Percentiles rank a stretch among this genome's conserved stretches.
Conservation (phyloP, 1,140 invertebrate genomes). For the Lysiphlebus fabarum region DNA sequence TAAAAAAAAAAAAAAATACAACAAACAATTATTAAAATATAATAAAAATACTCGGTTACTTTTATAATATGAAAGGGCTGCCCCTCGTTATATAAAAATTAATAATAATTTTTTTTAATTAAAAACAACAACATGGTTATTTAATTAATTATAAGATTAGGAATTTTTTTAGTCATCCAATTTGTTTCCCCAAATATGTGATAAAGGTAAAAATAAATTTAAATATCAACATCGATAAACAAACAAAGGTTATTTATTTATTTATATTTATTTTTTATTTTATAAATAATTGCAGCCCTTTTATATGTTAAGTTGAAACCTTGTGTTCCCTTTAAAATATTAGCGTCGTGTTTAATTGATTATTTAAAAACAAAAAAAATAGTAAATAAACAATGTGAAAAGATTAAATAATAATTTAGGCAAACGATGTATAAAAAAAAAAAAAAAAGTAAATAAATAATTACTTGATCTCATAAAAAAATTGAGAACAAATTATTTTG, state of each 20-base stretch:
- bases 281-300: conserved; percentile 47
- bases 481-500: no score
- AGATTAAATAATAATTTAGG: no score
- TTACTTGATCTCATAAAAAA: no score
- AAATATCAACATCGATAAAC: no score
- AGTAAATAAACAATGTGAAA: no score
- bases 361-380: no score
- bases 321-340: conserved; percentile 40
- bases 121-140: neutral
- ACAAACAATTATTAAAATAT: conserved; percentile 32
- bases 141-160: neutral
- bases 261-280: neutral
- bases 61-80: conserved; percentile 55
- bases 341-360: no score
- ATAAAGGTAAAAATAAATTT: no score
- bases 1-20: neutral
- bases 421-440: no score
- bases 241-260: no score
- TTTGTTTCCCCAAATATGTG: neutral
- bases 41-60: conserved; percentile 53
- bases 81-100: conserved; percentile 34
- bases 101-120: conserved; percentile 7
- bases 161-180: neutral
- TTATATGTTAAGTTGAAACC: conserved; percentile 53
- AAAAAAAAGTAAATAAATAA: no score